Percentiles rank a stretch among this genome's conserved stretches.
phyloP scores from a whole-genome alignment of 2,797 vertebrate species.

The Cryptoprocta ferox region DNA sequence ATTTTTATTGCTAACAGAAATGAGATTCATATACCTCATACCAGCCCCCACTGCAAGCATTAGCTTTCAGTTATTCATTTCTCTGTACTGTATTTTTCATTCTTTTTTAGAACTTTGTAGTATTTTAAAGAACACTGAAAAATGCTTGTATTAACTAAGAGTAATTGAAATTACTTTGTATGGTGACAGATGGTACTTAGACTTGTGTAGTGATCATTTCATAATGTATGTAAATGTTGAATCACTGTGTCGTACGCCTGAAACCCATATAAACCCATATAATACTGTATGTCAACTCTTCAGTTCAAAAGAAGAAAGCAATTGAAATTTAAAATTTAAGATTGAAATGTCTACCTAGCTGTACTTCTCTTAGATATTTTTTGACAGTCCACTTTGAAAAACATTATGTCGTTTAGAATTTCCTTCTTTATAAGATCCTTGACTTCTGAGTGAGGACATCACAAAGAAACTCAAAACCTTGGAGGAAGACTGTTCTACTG shows the following conservation, averaged over 20 bases:
- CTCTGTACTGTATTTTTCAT: background rate
- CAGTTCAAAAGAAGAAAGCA: background rate
- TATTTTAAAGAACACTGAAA: conserved; percentile 29
- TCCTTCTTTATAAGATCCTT: conserved; percentile 3
- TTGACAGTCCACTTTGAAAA: conserved; percentile 26
- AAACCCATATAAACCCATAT: background rate
- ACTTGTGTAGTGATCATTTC: background rate
- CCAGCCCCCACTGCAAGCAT: background rate
- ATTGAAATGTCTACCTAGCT: conserved; percentile 10
- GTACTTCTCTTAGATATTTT: background rate
- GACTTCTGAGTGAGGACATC: background rate
- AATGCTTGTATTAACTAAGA: conserved; percentile 35
- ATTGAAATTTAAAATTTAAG: conserved; percentile 49
- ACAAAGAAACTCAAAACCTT: background rate
- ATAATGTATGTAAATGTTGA: background rate
- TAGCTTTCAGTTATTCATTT: conserved; percentile 6
- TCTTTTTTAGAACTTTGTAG: background rate
- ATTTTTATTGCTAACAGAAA: conserved; percentile 33
- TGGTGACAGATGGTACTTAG: background rate
- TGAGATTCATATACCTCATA: background rate
- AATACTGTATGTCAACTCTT: background rate
- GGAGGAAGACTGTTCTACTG: background rate
- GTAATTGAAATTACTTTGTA: background rate
- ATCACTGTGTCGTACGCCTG: background rate
- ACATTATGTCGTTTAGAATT: background rate